phyloP scores from a whole-genome alignment of 2,888 invertebrate species.

The Ochropleura leucogaster region DNA sequence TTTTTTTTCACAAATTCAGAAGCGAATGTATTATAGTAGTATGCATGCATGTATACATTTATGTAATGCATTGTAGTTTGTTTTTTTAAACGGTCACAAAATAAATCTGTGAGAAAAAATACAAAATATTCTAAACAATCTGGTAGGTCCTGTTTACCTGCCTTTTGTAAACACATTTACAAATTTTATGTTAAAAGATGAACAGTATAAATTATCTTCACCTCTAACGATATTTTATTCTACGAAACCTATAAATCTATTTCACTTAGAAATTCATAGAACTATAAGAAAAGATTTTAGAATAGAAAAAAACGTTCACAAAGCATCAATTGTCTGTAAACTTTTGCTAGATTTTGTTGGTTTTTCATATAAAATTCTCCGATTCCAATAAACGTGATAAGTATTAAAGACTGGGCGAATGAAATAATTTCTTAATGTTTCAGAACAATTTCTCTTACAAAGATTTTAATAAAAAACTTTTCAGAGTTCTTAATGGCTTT shows the following conservation, averaged over 20 bases:
- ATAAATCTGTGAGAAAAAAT: no score
- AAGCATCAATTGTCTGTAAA: conserved; percentile 33
- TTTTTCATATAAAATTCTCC: conserved; percentile 25
- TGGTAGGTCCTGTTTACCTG: not conserved
- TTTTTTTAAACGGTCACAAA: no score
- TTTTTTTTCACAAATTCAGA: no score
- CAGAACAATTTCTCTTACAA: conserved; percentile 58
- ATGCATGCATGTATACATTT: no score
- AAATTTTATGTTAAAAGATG: not conserved
- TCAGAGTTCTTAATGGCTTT: conserved; percentile 62
- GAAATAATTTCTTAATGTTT: conserved; percentile 62
- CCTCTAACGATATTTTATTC: not conserved
- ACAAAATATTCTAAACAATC: not conserved
- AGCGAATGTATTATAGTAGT: no score
- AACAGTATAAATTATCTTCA: not conserved
- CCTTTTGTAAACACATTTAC: no score
- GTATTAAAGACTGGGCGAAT: conserved; percentile 47
- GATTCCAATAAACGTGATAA: conserved; percentile 48
- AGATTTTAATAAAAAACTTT: conserved; percentile 67
- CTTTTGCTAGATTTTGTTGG: conserved; percentile 15
- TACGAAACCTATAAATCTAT: not conserved
- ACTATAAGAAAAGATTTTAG: conserved; percentile 11
- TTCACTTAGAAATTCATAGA: not conserved
- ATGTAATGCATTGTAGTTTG: no score
- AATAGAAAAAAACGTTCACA: conserved; percentile 1